Conservation (phyloP, 2,113 vertebrate species). For the Orientallactaga bullata region DNA sequence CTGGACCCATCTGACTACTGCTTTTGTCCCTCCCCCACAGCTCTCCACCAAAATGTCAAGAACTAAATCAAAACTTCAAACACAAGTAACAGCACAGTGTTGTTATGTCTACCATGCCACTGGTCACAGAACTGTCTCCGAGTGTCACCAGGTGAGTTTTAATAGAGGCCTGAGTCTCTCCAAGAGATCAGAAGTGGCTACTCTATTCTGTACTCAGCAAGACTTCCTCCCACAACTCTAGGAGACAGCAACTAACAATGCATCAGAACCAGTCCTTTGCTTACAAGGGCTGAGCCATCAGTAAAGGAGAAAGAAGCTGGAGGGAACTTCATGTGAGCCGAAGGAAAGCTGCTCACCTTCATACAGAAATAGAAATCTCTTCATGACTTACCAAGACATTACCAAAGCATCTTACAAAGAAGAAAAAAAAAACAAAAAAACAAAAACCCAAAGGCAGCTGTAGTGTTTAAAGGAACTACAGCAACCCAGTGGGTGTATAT, state of each 20-base stretch:
- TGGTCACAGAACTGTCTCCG: background rate
- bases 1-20: background rate
- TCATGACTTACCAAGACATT: background rate
- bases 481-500: background rate
- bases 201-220: background rate
- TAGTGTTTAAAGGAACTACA: background rate
- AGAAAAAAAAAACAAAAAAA: background rate
- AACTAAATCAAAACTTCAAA: slow-evolving; percentile 12
- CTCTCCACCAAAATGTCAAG: background rate
- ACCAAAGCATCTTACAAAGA: background rate
- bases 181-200: background rate
- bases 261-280: background rate
- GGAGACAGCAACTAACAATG: background rate
- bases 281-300: background rate
- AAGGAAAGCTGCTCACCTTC: background rate
- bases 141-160: background rate
- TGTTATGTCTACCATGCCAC: background rate
- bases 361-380: background rate
- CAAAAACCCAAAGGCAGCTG: background rate
- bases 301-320: too few relatives aligned
- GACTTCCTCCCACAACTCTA: background rate
- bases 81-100: background rate
- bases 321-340: background rate
- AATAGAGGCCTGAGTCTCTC: background rate
- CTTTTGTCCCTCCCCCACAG: too few relatives aligned